Evolutionary conservation across 2,888 invertebrate species (phyloP), one percentile per base, ranked within the genome.

Genomic region (Sinodicranocentrus sp.): DNA sequence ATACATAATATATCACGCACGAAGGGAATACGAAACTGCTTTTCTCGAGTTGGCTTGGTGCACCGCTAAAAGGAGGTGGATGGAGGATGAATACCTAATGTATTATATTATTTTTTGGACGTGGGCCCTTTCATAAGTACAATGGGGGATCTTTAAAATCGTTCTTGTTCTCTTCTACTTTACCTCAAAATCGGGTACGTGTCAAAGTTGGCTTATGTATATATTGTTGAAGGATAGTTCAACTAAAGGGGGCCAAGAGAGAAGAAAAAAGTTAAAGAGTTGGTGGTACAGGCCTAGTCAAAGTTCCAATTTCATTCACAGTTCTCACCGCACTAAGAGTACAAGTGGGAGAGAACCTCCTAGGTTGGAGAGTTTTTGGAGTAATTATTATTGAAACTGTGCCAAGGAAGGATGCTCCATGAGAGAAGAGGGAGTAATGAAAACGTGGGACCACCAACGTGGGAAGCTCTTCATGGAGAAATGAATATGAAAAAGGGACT

Each of bases 331-430:
- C 39, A 39, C 13, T 39, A 39, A 39, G 13, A 39, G 39, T 39
- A 13, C 13, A 13, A 39, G 39, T 39, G 39, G 13, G 39, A 8
- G 26, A 17, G 6, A n/a, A n/a, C n/a, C n/a, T n/a, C n/a, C n/a
- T n/a, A n/a, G n/a, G n/a, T n/a, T n/a, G n/a, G n/a, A n/a, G n/a
- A n/a, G n/a, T n/a, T n/a, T n/a, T n/a, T n/a, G n/a, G 39, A 59
- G 61, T 73, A 73, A 73, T 73, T 73, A 73, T 61, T 73, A 61
- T 61, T 73, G 61, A 61, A 73, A 73, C 44, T 43, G 59, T 73
- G 73, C 61, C 73, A 73, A 61, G 39, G 39, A 13, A 39, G 13
- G 39, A 39, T 39, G 13, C 13, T 39, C 39, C n/a, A n/a, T 33
- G 17, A 23, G 19, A 43, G 15, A 23, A 61, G 61, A 44, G 25